Evolutionary conservation across 92 coral and sea anemone genomes (phyloP), one percentile per base, ranked within the genome.

Genomic region (Umimayanthus chanpuru): DNA sequence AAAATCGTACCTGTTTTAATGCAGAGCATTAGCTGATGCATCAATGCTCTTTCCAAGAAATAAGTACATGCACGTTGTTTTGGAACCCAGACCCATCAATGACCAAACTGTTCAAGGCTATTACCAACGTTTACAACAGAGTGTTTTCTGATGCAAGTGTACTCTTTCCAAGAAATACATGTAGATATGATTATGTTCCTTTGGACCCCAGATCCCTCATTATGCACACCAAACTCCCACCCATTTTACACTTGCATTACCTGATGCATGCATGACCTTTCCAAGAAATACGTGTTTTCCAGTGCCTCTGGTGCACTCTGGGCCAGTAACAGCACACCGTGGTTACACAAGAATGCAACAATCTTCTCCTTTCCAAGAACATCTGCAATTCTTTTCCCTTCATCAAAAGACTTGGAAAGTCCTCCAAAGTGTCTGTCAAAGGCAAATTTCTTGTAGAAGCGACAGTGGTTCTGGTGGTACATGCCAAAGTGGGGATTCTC

Each of bases 221-320:
- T 18, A 61, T 20, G 8, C 9, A 53, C 18, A 53, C 20, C 58
- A 53, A 53, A 15, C 58, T 53, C 20, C 12, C 2, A 53, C 58
- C 58, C 20, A 53, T 53, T 53, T 53, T 14, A 9, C 26, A 44
- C 6, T 21, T 6, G 26, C 4, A 25, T 26, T 83, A 83, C 87
- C 87, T 83, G 87, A 49, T 83, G 87, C 87, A 83, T 83, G 58
- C 87, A 83, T 4, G 87, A 76, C 70, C 87, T 68, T 83, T 83
- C 87, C 87, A 83, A 40, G 77, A 83, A 83, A 32, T 83, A 83
- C 21, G 77, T 70, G 61, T 83, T 65, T 49, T 83, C 87, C 66
- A 83, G 18, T 68, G 77, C 87, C 65, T 68, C 25, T 4, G 87
- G 78, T 18, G 77, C 87, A 83, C 9, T 47, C 18, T 16, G 61